A percentile compares a stretch with the other conserved stretches of the same genome.
Evolutionary conservation across 2,113 vertebrate species (phyloP).

Genomic region (Thalassarche chlororhynchos): DNA sequence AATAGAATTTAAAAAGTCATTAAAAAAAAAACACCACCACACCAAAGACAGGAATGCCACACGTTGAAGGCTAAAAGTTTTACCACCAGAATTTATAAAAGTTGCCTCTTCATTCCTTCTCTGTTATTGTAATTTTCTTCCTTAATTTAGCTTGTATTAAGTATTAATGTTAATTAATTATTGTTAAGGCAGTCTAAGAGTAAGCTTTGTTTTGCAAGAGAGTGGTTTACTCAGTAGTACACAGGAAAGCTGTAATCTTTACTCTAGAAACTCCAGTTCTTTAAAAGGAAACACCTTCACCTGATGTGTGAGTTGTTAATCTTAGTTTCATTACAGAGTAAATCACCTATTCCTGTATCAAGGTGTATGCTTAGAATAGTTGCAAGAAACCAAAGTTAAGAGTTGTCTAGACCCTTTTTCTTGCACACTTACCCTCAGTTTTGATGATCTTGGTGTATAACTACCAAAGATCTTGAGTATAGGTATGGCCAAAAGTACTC

Average conservation of each 20-base stretch:
- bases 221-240: neutral
- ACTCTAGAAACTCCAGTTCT: neutral
- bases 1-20: rapidly evolving
- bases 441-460: neutral
- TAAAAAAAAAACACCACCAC: neutral
- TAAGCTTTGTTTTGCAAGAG: neutral
- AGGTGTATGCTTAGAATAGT: neutral
- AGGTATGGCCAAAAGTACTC: neutral
- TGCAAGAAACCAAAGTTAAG: neutral
- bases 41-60: neutral
- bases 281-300: neutral
- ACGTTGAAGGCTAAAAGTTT: neutral
- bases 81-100: neutral
- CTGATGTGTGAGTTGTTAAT: neutral
- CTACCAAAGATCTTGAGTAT: neutral
- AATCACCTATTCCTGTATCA: neutral
- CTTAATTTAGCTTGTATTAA: neutral
- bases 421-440: neutral
- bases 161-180: neutral
- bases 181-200: neutral
- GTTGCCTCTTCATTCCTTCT: neutral
- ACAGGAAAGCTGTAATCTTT: neutral
- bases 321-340: neutral
- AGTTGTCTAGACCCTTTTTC: neutral
- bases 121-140: neutral